phyloP scores from a whole-genome alignment of 2,797 vertebrate genomes.

The Glyptemys insculpta region DNA sequence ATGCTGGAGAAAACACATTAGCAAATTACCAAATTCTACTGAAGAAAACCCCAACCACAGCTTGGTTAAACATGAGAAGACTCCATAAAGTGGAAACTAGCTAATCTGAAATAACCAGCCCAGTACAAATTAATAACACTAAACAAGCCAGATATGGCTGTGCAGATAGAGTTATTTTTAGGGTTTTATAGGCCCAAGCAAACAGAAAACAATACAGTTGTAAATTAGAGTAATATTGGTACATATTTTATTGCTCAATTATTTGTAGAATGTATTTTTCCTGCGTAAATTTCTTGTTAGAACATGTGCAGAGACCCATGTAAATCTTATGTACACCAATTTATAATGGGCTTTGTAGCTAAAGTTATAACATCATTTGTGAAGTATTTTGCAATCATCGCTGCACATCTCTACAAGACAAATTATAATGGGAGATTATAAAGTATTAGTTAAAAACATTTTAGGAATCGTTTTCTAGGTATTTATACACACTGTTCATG shows the following conservation, averaged over 20 bases:
- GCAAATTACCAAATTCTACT: not conserved
- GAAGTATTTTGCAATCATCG: constrained; percentile 28
- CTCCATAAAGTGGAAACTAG: rapidly evolving
- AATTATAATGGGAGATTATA: constrained; percentile 50
- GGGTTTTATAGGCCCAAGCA: not conserved
- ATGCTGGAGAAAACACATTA: rapidly evolving
- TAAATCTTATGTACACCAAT: constrained; percentile 44
- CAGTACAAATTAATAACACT: not conserved
- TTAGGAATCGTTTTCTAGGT: not conserved
- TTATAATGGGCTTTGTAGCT: constrained; percentile 43
- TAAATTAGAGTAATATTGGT: constrained; percentile 32
- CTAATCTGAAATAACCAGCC: not conserved
- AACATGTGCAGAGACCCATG: constrained; percentile 3
- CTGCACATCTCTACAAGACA: constrained; percentile 35
- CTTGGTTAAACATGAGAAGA: not conserved
- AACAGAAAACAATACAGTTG: constrained; percentile 23
- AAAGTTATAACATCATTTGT: not conserved
- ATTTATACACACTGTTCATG: constrained; percentile 26
- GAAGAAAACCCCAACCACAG: not conserved
- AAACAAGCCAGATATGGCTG: not conserved
- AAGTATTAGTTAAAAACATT: constrained; percentile 49
- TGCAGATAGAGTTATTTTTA: not conserved
- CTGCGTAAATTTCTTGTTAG: constrained; percentile 24
- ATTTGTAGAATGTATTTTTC: constrained; percentile 27
- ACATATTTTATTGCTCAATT: constrained; percentile 47